Evolutionary conservation across 2,888 invertebrate species (phyloP).

Genomic region (Nomada hirtipes): DNA sequence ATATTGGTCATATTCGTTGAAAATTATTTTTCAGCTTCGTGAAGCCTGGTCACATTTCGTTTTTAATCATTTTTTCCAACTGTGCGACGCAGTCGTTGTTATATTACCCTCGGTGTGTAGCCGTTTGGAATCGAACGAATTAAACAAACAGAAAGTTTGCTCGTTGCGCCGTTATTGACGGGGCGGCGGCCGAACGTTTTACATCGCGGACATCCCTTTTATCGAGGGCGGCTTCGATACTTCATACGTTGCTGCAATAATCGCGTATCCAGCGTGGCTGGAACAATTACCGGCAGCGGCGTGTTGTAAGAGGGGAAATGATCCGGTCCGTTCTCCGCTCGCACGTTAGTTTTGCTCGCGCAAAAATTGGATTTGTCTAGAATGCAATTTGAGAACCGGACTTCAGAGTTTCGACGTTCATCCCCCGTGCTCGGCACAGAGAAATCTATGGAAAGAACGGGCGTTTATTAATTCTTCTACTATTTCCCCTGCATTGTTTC

Average conservation of each 20-base stretch:
- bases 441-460: conserved; percentile 37
- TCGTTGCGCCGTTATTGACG: not conserved
- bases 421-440: conserved; percentile 34
- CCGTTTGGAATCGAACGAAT: not conserved
- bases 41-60: too few relatives aligned
- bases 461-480: conserved; percentile 41
- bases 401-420: conserved; percentile 48
- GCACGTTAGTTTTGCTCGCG: conserved; percentile 72
- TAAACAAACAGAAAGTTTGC: conserved; percentile 15
- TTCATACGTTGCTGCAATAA: conserved; percentile 60
- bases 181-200: conserved; percentile 10
- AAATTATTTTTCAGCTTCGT: too few relatives aligned
- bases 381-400: conserved; percentile 75
- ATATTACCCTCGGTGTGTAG: too few relatives aligned
- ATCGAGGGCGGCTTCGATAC: conserved; percentile 36
- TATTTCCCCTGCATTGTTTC: conserved; percentile 1
- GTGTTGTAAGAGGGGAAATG: conserved; percentile 55
- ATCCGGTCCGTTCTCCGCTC: conserved; percentile 44
- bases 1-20: too few relatives aligned
- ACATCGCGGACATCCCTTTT: conserved; percentile 32
- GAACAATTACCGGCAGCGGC: conserved; percentile 65
- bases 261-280: conserved; percentile 65
- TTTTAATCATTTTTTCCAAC: too few relatives aligned
- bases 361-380: conserved; percentile 76
- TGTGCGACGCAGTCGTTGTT: too few relatives aligned